These are phyloP conservation scores for Diachasmimorpha longicaudata DNA, from an alignment of 1,140 invertebrate species.

Conservation along the genomic window DNA sequence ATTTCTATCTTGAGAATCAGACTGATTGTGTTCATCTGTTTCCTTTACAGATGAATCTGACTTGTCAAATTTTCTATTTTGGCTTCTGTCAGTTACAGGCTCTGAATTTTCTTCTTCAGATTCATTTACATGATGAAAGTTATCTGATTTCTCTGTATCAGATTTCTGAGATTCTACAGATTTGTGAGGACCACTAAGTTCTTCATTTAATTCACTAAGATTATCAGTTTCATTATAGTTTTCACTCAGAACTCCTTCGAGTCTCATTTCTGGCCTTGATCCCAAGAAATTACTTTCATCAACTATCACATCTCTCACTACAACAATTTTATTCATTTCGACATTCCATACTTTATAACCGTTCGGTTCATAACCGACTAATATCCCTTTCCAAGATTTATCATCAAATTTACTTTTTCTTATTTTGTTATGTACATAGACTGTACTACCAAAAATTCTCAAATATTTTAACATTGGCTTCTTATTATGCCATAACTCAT, in stretches of 20 bases:
- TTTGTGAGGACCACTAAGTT: slow-evolving; percentile 23
- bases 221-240: slow-evolving; percentile 4
- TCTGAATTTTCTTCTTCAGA: background rate
- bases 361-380: slow-evolving; percentile 57
- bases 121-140: background rate
- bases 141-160: background rate
- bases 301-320: slow-evolving; percentile 53
- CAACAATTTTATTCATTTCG: slow-evolving; percentile 43
- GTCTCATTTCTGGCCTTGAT: slow-evolving; percentile 34
- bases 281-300: slow-evolving; percentile 52
- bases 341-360: slow-evolving; percentile 54
- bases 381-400: slow-evolving; percentile 52
- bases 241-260: background rate
- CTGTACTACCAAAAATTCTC: slow-evolving; percentile 59
- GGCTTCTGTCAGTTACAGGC: background rate
- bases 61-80: background rate
- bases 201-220: background rate
- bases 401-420: slow-evolving; percentile 54
- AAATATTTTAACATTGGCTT: slow-evolving; percentile 59
- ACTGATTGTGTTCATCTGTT: background rate
- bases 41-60: background rate
- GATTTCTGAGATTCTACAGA: background rate
- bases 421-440: slow-evolving; percentile 54
- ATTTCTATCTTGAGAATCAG: background rate
- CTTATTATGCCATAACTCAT: slow-evolving; percentile 58